Evolutionary conservation across 2,797 vertebrate species (phyloP).

Genomic region (Onychomys arenicola): DNA sequence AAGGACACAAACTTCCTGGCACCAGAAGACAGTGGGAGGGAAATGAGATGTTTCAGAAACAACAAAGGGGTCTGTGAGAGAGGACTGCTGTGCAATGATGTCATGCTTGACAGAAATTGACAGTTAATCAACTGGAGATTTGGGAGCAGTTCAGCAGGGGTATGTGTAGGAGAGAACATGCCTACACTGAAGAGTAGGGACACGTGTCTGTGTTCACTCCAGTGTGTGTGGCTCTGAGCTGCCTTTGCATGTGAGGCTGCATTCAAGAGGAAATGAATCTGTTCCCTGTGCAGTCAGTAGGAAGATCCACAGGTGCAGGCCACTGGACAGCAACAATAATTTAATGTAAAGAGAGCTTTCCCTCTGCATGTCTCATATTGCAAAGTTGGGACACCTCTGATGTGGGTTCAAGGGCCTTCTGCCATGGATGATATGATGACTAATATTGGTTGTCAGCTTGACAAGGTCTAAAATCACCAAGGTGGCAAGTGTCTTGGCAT

Average conservation of each 20-base stretch:
- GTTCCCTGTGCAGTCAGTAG: neutral
- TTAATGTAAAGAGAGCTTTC: neutral
- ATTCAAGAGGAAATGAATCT: neutral
- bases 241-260: neutral
- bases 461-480: neutral
- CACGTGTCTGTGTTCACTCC: neutral
- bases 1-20: neutral
- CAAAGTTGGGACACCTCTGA: too few relatives aligned
- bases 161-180: neutral
- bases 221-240: neutral
- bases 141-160: neutral
- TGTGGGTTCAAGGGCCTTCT: neutral
- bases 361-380: neutral
- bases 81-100: constrained; percentile 51
- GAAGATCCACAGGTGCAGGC: neutral
- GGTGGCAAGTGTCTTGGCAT: neutral
- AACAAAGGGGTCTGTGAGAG: constrained; percentile 42
- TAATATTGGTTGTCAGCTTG: neutral
- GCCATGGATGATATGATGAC: neutral
- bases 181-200: rapidly evolving
- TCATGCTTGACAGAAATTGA: constrained; percentile 48
- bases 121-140: constrained; percentile 40
- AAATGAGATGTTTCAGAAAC: constrained; percentile 70
- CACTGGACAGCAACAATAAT: neutral
- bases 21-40: constrained; percentile 33